Percentiles rank a stretch among this genome's conserved stretches.
phyloP scores from a whole-genome alignment of 2,888 invertebrate species.

The Lampropteryx suffumata region DNA sequence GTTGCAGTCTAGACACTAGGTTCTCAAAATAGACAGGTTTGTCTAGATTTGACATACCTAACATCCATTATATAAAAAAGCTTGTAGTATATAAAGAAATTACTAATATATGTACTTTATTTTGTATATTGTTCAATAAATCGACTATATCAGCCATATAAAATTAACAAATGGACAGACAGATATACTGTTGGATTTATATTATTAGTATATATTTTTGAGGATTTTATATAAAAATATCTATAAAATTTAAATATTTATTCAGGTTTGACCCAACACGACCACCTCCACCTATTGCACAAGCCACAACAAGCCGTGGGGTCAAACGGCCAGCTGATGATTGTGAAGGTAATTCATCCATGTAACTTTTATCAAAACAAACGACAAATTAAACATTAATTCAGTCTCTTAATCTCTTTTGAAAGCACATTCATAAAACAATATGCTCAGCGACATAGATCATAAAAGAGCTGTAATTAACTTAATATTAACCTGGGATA shows the following conservation, averaged over 20 bases:
- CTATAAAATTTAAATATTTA: slow-evolving; percentile 1
- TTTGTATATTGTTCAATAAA: too few species aligned
- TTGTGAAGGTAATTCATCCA: slow-evolving; percentile 18
- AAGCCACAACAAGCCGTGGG: background rate
- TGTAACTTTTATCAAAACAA: background rate
- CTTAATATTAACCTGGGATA: slow-evolving; percentile 1
- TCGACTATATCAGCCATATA: too few species aligned
- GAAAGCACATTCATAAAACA: slow-evolving; percentile 12
- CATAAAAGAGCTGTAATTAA: slow-evolving; percentile 8
- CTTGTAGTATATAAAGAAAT: too few species aligned
- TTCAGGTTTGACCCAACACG: slow-evolving; percentile 58
- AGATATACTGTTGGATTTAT: too few species aligned
- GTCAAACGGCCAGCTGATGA: slow-evolving; percentile 8
- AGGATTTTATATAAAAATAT: too few species aligned
- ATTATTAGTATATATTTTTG: too few species aligned
- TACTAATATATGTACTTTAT: too few species aligned
- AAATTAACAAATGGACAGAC: too few species aligned
- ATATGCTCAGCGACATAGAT: slow-evolving; percentile 49
- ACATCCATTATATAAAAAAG: too few species aligned
- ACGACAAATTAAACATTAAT: background rate
- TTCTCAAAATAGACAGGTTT: too few species aligned
- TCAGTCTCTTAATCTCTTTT: background rate
- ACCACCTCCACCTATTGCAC: slow-evolving; percentile 59
- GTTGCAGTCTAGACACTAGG: too few species aligned
- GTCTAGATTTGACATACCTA: too few species aligned